These are phyloP conservation scores for Thamnophis elegans DNA, from an alignment of 2,797 vertebrate genomes.

Conservation along the genomic window DNA sequence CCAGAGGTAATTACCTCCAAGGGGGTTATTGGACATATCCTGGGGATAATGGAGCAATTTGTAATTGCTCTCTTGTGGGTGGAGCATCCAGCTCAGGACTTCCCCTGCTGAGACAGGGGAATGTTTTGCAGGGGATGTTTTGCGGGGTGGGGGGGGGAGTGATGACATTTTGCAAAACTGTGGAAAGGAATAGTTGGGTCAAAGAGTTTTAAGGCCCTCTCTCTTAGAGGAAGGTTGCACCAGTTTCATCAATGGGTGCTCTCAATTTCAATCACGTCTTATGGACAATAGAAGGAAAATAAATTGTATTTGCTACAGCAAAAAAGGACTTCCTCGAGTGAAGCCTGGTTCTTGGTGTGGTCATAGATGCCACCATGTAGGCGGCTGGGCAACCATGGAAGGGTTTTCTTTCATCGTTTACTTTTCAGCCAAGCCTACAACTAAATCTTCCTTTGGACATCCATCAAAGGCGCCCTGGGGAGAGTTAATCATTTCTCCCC, in stretches of 20 bases:
- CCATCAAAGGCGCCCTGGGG: background rate
- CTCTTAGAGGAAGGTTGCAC: background rate
- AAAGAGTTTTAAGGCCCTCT: background rate
- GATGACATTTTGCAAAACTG: background rate
- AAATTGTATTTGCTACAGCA: background rate
- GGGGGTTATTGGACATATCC: background rate
- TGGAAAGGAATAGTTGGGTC: background rate
- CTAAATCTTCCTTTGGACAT: background rate
- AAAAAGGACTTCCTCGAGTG: background rate
- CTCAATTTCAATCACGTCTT: background rate
- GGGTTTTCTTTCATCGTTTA: background rate
- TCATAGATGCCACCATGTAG: background rate
- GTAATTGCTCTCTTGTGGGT: background rate
- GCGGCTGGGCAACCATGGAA: background rate
- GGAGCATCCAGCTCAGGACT: background rate
- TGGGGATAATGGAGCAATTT: background rate
- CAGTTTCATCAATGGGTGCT: background rate
- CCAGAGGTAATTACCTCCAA: background rate
- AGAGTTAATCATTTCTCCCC: background rate
- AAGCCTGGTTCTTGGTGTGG: background rate
- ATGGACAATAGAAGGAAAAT: background rate
- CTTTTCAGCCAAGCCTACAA: background rate
- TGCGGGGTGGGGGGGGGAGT: background rate
- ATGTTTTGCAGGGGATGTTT: background rate
- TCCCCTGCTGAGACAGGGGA: background rate